These are phyloP conservation scores for Cremastobaeus sp. DNA, from an alignment of 2,888 invertebrate genomes.

Conservation along the genomic window DNA sequence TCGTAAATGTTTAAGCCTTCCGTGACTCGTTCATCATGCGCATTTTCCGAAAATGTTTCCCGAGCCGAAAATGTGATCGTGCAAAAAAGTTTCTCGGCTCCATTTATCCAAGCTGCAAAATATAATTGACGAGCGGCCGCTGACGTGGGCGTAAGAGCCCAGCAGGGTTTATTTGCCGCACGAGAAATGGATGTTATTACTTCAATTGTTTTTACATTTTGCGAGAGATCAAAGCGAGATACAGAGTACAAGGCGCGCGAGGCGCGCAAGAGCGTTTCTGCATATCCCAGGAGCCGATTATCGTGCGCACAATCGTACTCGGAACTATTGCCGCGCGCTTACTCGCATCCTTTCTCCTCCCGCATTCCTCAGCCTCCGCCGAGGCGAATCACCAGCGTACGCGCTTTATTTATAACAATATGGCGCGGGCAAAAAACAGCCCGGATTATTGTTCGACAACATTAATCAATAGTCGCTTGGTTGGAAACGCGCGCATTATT, in stretches of 20 bases:
- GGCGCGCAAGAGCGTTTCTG: constrained; percentile 66
- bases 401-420: constrained; percentile 61
- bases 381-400: constrained; percentile 55
- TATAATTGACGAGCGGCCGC: constrained; percentile 45
- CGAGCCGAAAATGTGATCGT: not conserved
- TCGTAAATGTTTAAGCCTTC: too few relatives aligned
- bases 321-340: constrained; percentile 64
- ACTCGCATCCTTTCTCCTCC: constrained; percentile 54
- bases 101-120: constrained; percentile 21
- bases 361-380: constrained; percentile 59
- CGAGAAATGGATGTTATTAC: constrained; percentile 64
- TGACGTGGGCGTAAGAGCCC: constrained; percentile 46
- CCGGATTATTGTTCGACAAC: too few relatives aligned
- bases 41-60: not conserved
- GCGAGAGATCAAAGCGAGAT: constrained; percentile 64
- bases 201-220: constrained; percentile 66
- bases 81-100: not conserved
- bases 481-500: too few relatives aligned
- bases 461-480: too few relatives aligned
- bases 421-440: too few relatives aligned
- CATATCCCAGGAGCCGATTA: constrained; percentile 70
- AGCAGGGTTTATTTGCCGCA: constrained; percentile 39
- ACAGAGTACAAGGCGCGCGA: constrained; percentile 63
- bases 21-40: too few relatives aligned
- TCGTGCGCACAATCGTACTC: constrained; percentile 69